Conservation (phyloP, 2,888 invertebrate genomes). For the Mallateleia sp. region DNA sequence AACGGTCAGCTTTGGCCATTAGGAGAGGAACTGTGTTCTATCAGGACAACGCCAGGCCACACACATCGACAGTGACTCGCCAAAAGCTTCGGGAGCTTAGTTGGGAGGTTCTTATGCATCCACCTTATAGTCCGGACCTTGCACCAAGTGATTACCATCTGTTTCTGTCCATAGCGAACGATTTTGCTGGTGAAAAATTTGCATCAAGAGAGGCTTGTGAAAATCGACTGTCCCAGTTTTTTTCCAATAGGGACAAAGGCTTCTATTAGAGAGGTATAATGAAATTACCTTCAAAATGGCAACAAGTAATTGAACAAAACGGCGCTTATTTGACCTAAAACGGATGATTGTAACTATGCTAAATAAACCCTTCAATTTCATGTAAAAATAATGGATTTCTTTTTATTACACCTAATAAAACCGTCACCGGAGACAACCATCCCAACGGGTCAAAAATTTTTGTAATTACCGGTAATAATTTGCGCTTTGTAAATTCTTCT, state of each 20-base stretch:
- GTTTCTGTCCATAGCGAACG: constrained; percentile 81
- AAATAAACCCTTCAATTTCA: no score
- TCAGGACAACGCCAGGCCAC: constrained; percentile 43
- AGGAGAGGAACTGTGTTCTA: constrained; percentile 32
- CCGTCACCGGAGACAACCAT: no score
- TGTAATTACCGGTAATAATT: no score
- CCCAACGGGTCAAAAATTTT: no score
- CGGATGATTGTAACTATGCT: no score
- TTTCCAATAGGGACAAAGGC: no score
- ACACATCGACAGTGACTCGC: constrained; percentile 9
- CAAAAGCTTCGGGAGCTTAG: constrained; percentile 7
- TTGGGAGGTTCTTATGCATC: neutral
- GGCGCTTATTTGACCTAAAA: no score
- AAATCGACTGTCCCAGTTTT: neutral
- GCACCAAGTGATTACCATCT: constrained; percentile 72
- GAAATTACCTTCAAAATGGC: no score
- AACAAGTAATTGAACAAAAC: no score
- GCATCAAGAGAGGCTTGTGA: constrained; percentile 18
- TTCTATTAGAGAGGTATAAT: neutral
- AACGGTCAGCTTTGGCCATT: constrained; percentile 48
- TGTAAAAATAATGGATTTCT: no score
- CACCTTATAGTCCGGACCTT: constrained; percentile 13
- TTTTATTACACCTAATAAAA: neutral
- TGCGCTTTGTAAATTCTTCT: no score
- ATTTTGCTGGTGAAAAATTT: constrained; percentile 32